Percentiles rank a stretch among this genome's conserved stretches.
These are phyloP conservation scores for Zosterops lateralis DNA, from an alignment of 2,113 vertebrate genomes.

Conservation along the genomic window DNA sequence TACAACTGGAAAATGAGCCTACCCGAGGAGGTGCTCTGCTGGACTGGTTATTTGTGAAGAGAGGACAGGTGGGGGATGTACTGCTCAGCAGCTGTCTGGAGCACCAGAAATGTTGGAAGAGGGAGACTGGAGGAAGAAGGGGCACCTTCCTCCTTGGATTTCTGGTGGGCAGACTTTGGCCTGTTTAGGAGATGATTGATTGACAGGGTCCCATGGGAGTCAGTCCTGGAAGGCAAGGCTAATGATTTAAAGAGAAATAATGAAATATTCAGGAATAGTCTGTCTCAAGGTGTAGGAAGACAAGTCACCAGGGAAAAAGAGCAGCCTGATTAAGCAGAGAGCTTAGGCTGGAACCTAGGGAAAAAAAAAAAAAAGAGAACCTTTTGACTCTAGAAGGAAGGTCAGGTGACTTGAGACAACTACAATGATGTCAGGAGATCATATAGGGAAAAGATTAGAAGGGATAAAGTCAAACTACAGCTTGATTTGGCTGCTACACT, in stretches of 20 bases:
- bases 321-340: neutral
- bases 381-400: neutral
- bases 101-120: neutral
- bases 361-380: rapidly evolving
- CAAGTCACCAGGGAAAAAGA: neutral
- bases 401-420: neutral
- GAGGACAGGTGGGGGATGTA: neutral
- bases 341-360: neutral
- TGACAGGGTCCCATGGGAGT: no score
- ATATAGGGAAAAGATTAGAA: neutral
- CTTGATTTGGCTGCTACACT: neutral
- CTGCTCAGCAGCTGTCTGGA: neutral
- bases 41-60: neutral
- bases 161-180: neutral
- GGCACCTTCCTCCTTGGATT: neutral
- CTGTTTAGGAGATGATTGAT: neutral
- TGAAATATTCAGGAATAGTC: neutral
- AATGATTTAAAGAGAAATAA: neutral
- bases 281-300: neutral
- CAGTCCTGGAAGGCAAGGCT: neutral
- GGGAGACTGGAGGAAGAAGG: neutral
- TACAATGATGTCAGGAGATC: neutral
- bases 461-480: neutral
- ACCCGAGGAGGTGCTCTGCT: neutral
- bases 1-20: neutral